A percentile compares a stretch with the other conserved stretches of the same genome.
phyloP scores from a whole-genome alignment of 2,888 invertebrate species.

The Folsomia manolachei region DNA sequence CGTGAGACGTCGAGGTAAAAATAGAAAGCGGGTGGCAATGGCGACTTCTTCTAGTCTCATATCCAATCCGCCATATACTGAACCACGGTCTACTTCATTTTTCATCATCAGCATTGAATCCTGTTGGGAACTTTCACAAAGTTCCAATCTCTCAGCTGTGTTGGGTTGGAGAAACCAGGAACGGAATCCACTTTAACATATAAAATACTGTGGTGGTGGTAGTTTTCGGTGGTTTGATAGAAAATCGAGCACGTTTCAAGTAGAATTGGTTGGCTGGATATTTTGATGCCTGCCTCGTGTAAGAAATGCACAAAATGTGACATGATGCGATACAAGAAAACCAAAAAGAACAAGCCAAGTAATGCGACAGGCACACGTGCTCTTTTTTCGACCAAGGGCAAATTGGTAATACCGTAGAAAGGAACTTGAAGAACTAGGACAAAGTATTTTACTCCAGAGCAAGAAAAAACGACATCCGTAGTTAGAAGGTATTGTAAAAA shows the following conservation, averaged over 20 bases:
- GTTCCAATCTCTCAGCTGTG: not conserved
- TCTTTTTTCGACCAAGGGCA: too few species aligned
- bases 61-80: too few species aligned
- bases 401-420: not conserved
- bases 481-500: not conserved
- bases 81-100: not conserved
- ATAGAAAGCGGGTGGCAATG: too few species aligned
- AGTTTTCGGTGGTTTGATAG: not conserved
- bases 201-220: not conserved
- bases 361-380: not conserved
- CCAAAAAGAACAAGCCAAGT: not conserved
- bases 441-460: too few species aligned
- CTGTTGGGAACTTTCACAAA: not conserved
- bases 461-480: not conserved
- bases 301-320: too few species aligned
- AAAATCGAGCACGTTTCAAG: not conserved
- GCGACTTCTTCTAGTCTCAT: too few species aligned
- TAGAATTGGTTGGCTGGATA: not conserved
- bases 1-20: too few species aligned
- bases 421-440: too few species aligned
- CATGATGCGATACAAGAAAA: too few species aligned
- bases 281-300: not conserved
- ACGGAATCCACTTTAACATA: not conserved
- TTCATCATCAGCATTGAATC: not conserved
- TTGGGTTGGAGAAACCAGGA: not conserved